phyloP scores from a whole-genome alignment of 2,797 vertebrate genomes.

The Psittacula echo region DNA sequence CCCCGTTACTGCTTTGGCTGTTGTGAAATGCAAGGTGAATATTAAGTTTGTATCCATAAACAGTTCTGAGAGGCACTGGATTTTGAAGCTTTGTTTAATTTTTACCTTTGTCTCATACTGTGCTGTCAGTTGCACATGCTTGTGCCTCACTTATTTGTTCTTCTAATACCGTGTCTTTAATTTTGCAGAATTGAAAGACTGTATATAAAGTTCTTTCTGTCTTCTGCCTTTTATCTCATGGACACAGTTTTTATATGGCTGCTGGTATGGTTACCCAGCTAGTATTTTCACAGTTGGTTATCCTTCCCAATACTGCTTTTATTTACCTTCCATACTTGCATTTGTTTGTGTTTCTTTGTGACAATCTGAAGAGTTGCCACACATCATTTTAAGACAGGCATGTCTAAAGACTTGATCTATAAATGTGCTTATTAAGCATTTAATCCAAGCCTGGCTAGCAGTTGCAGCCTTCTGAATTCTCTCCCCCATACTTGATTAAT shows the following conservation, averaged over 20 bases:
- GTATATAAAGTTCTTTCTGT: background rate
- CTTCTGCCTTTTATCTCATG: background rate
- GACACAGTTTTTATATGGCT: background rate
- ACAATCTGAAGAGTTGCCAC: background rate
- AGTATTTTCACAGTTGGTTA: background rate
- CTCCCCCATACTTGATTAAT: background rate
- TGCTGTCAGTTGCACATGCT: background rate
- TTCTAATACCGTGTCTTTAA: background rate
- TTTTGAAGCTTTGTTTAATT: background rate
- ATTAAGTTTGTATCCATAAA: background rate
- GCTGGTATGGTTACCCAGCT: background rate
- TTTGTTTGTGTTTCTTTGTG: background rate
- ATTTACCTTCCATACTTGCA: background rate
- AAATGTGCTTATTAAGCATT: background rate
- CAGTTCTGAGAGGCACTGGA: background rate
- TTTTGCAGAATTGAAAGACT: background rate
- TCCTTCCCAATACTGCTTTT: background rate
- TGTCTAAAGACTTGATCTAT: background rate
- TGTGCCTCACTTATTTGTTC: background rate
- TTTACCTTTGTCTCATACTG: background rate
- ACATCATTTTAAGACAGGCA: background rate
- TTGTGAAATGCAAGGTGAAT: slow-evolving; percentile 94
- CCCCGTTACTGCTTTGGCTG: slow-evolving; percentile 96
- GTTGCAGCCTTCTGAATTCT: background rate
- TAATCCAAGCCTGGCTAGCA: background rate